Percentiles rank a stretch among this genome's conserved stretches.
These are phyloP conservation scores for Holothuria leucospilota DNA, from an alignment of 53 echinoderm and acorn worm species.

Conservation along the genomic window DNA sequence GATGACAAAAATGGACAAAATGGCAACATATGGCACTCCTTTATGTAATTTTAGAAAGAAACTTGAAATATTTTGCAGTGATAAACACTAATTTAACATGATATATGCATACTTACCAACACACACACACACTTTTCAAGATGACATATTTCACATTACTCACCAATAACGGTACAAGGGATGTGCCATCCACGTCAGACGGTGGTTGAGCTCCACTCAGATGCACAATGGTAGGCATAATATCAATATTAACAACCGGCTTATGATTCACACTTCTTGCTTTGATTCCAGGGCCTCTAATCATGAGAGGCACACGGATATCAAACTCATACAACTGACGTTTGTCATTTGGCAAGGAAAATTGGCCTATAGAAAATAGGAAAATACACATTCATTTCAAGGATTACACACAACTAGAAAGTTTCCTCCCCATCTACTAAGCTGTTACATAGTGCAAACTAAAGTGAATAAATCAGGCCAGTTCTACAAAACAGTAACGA, in stretches of 20 bases:
- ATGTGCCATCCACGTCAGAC: slow-evolving; percentile 83
- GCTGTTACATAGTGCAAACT: no score
- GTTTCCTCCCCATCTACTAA: no score
- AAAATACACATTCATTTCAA: not conserved
- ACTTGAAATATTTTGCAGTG: no score
- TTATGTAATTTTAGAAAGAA: no score
- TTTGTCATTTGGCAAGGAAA: slow-evolving; percentile 96
- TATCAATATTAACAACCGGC: slow-evolving; percentile 85
- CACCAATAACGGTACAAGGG: slow-evolving; percentile 86
- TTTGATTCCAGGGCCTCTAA: slow-evolving; percentile 91
- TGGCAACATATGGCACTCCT: no score
- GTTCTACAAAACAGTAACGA: no score
- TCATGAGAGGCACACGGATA: slow-evolving; percentile 89
- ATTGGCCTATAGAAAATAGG: slow-evolving; percentile 73
- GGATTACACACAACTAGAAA: not conserved
- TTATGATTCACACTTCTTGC: slow-evolving; percentile 59
- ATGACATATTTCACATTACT: slow-evolving; percentile 27
- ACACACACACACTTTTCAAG: no score
- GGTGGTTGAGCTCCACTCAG: slow-evolving; percentile 81
- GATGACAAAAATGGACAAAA: no score
- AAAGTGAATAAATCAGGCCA: no score
- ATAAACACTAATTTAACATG: no score
- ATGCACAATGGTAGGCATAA: slow-evolving; percentile 93
- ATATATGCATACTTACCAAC: no score
- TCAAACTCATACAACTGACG: slow-evolving; percentile 99